Conservation (phyloP, 2,888 invertebrate species). For the Athetis lepigone region DNA sequence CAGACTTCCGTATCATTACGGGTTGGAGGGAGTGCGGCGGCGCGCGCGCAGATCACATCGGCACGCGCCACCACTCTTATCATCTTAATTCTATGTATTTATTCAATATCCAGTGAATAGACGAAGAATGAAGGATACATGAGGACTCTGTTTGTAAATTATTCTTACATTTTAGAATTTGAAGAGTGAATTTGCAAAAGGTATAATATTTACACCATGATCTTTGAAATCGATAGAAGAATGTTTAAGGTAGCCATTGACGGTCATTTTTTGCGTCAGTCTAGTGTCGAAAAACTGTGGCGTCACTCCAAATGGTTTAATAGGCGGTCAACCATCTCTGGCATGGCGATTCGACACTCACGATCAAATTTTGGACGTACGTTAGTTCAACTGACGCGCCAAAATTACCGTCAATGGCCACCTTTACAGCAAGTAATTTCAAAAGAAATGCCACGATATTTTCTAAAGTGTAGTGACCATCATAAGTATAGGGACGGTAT, state of each 20-base stretch:
- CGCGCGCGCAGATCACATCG: constrained; percentile 66
- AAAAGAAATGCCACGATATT: constrained; percentile 6
- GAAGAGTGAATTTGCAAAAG: not conserved
- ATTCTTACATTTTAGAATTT: not conserved
- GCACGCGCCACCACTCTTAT: constrained; percentile 64
- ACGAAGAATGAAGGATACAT: constrained; percentile 37
- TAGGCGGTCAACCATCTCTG: no score
- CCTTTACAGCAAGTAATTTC: not conserved
- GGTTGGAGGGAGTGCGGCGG: constrained; percentile 62
- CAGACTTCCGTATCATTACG: constrained; percentile 84
- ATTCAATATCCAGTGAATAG: constrained; percentile 55
- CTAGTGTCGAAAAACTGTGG: no score
- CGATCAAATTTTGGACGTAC: no score
- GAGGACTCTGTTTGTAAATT: constrained; percentile 14
- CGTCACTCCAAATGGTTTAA: no score
- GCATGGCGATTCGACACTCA: no score
- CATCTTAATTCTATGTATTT: constrained; percentile 67
- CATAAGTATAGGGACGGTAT: constrained; percentile 9
- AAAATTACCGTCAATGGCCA: no score
- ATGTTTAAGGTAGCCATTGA: no score
- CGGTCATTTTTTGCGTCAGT: no score
- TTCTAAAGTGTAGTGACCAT: constrained; percentile 6
- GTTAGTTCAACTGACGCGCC: no score
- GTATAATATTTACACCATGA: not conserved
- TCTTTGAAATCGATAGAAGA: not conserved